phyloP scores from a whole-genome alignment of 2,113 vertebrate species.

The Ceyx melanurus region DNA sequence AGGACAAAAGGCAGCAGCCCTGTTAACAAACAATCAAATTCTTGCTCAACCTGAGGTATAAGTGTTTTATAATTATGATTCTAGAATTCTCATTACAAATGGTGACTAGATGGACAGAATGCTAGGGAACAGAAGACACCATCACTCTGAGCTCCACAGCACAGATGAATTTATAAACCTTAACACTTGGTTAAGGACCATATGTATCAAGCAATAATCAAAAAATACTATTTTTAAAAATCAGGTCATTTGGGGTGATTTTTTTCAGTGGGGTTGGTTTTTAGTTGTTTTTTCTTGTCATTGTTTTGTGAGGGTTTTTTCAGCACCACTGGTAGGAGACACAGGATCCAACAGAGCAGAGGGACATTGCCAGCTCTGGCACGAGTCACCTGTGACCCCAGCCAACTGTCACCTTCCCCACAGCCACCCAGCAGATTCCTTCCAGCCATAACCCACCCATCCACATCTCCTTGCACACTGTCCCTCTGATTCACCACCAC shows the following conservation, averaged over 20 bases:
- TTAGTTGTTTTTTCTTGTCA: accelerated
- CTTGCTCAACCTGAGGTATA: neutral
- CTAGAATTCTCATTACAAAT: neutral
- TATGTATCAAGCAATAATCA: neutral
- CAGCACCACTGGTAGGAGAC: neutral
- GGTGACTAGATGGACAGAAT: neutral
- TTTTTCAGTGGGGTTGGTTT: accelerated
- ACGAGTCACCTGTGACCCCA: neutral
- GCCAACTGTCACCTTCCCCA: neutral
- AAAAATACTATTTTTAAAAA: neutral
- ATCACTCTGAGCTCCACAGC: neutral
- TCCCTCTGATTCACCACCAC: neutral
- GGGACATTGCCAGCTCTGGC: neutral
- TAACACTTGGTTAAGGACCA: neutral
- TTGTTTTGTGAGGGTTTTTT: neutral
- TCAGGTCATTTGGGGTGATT: accelerated
- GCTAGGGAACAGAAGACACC: neutral
- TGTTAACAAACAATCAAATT: neutral
- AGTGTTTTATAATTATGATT: accelerated
- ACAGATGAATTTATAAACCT: neutral
- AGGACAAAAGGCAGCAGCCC: neutral
- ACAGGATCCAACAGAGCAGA: neutral
- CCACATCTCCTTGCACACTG: neutral
- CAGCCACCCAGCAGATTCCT: neutral
- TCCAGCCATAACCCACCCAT: neutral